Conservation (phyloP, 2,888 invertebrate species). For the Agrypnus murinus region DNA sequence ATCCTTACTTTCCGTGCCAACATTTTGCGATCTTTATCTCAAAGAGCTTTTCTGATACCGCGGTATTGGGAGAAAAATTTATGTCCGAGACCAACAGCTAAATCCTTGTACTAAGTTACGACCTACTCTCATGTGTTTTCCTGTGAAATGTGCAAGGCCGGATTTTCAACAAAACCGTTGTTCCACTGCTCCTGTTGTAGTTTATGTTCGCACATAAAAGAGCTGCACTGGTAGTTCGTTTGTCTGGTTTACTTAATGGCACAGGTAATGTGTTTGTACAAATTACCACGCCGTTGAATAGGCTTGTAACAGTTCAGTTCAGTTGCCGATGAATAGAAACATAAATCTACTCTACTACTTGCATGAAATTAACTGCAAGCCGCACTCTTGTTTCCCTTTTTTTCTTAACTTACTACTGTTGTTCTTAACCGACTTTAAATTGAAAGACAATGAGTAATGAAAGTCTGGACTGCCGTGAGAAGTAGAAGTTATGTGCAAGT, state of each 20-base stretch:
- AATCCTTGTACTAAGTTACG: constrained; percentile 53
- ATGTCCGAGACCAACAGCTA: constrained; percentile 51
- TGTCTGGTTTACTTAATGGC: constrained; percentile 42
- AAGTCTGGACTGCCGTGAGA: constrained; percentile 21
- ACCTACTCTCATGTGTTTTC: constrained; percentile 48
- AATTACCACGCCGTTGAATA: constrained; percentile 43
- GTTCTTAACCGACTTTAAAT: constrained; percentile 8
- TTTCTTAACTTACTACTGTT: background rate
- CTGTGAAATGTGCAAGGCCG: constrained; percentile 49
- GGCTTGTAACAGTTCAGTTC: constrained; percentile 39
- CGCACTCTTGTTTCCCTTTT: background rate
- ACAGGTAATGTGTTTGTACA: constrained; percentile 48
- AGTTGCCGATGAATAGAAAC: constrained; percentile 41
- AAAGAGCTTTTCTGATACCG: constrained; percentile 51
- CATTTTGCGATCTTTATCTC: constrained; percentile 52
- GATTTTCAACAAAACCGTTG: constrained; percentile 49
- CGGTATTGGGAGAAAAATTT: constrained; percentile 53
- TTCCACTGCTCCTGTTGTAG: too few relatives aligned
- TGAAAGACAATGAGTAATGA: constrained; percentile 27
- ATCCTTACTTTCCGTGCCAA: constrained; percentile 47
- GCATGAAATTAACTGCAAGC: constrained; percentile 33
- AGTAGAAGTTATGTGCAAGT: background rate
- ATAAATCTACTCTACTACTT: constrained; percentile 36
- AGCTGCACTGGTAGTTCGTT: constrained; percentile 43
- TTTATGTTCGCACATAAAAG: constrained; percentile 47